A percentile compares a stretch with the other conserved stretches of the same genome.
Evolutionary conservation across 2,113 vertebrate genomes (phyloP).

Genomic region (Mus musculus): DNA sequence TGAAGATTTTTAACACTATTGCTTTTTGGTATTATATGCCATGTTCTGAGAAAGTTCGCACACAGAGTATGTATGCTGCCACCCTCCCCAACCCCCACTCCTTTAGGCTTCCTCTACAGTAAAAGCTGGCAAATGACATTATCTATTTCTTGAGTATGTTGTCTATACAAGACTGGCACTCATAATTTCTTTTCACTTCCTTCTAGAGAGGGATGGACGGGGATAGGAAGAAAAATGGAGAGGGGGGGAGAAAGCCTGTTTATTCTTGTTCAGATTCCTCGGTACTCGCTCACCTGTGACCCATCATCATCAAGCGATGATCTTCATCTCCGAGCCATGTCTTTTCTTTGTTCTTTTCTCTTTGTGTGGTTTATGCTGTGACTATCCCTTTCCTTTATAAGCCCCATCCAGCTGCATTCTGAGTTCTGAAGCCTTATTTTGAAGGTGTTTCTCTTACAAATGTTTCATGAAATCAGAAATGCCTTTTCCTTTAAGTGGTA

Average conservation of each 20-base stretch:
- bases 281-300: not conserved
- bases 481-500: constrained; percentile 35
- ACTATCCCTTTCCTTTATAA: not conserved
- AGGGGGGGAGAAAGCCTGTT: not conserved
- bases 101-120: not conserved
- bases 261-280: not conserved
- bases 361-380: not conserved
- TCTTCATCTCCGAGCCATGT: not conserved
- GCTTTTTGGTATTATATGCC: not conserved
- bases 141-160: not conserved
- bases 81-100: not conserved
- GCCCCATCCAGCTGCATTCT: not conserved
- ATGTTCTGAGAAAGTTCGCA: not conserved
- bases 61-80: not conserved
- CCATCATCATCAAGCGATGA: not conserved
- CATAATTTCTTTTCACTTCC: not conserved
- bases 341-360: not conserved
- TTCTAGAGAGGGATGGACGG: not conserved
- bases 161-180: not conserved
- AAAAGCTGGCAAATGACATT: not conserved
- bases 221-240: not conserved
- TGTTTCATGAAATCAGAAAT: constrained; percentile 42
- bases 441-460: not conserved
- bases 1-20: not conserved
- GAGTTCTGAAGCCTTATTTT: not conserved